Base-by-base conservation (phyloP, 2,113 vertebrate genomes). In the Centropristis striata region DNA sequence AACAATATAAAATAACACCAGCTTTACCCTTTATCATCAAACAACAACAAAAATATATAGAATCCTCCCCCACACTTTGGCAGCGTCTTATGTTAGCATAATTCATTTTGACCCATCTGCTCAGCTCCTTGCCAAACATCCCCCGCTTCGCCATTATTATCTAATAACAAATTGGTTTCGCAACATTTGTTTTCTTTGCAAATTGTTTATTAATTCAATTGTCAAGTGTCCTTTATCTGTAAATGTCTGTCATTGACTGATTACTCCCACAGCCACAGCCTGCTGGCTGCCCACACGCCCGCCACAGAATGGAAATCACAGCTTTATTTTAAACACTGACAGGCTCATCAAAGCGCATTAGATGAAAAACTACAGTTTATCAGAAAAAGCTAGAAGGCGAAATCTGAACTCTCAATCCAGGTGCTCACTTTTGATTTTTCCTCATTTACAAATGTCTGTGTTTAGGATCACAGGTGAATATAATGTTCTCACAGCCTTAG, bases 351-450 rank as follows among this genome's bases (percentile, higher is more conserved):
- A 28, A 80, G 60, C 2, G 8, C 21, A 51, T 68, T 2, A 16
- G 21, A 81, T 73, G 42, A 46, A 85, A 73, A 64, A 32, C 36
- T 25, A 44, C 16, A 32, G 14, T 5, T 46, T 5, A 21, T 20
- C 8, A 14, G 20, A 39, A 66, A 9, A 68, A 27, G 68, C 78
- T 41, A 2, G 0, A 57, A 37, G 57, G 77, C 0, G 36, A 77
- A 91, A 90, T 51, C n/a, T 71, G 66, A 85, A 65, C 64, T 66
- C 13, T n/a, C n/a, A n/a, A 4, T 4, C 11, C 86, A 88, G 88
- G 71, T 88, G 77, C 71, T 81, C 18, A 44, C n/a, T 54, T 69
- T 58, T 41, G 28, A 51, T 42, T 64, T 51, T 44, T 21, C 18
- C 41, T 75, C 41, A 27, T 85, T 44, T 32, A 37, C 23, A 49